phyloP scores from a whole-genome alignment of 2,113 vertebrate genomes.

The Platichthys stellatus region DNA sequence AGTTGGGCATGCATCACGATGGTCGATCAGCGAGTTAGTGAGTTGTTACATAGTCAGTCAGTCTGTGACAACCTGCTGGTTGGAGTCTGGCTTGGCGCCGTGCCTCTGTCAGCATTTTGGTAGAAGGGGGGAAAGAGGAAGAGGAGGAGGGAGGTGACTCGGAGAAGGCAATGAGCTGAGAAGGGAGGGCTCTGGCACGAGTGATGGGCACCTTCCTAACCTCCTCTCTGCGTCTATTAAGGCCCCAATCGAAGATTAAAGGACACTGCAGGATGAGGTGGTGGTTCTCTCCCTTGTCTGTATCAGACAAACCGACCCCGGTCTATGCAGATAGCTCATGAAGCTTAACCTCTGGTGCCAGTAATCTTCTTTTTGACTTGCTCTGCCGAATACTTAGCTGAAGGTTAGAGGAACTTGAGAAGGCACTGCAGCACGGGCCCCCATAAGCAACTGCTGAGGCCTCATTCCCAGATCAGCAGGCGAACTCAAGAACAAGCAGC shows the following conservation, averaged over 20 bases:
- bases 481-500: slow-evolving; percentile 62
- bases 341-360: slow-evolving; percentile 50
- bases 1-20: slow-evolving; percentile 3
- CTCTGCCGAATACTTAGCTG: slow-evolving; percentile 36
- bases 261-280: slow-evolving; percentile 26
- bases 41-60: slow-evolving; percentile 66
- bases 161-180: not conserved
- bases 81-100: slow-evolving; percentile 55
- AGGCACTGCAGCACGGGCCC: slow-evolving; percentile 39
- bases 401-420: slow-evolving; percentile 53
- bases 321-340: slow-evolving; percentile 46
- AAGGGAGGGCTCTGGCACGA: slow-evolving; percentile 18
- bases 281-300: slow-evolving; percentile 25
- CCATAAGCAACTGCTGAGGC: slow-evolving; percentile 59
- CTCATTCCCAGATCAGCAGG: slow-evolving; percentile 56
- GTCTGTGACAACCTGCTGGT: slow-evolving; percentile 53
- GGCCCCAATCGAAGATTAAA: slow-evolving; percentile 53
- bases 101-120: slow-evolving; percentile 69
- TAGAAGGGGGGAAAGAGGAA: slow-evolving; percentile 23
- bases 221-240: slow-evolving; percentile 62
- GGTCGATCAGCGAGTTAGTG: slow-evolving; percentile 60
- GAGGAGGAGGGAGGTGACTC: slow-evolving; percentile 13
- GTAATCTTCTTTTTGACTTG: slow-evolving; percentile 31
- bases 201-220: slow-evolving; percentile 70
- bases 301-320: slow-evolving; percentile 8